phyloP scores from a whole-genome alignment of 2,113 vertebrate species.

The Polypterus senegalus region DNA sequence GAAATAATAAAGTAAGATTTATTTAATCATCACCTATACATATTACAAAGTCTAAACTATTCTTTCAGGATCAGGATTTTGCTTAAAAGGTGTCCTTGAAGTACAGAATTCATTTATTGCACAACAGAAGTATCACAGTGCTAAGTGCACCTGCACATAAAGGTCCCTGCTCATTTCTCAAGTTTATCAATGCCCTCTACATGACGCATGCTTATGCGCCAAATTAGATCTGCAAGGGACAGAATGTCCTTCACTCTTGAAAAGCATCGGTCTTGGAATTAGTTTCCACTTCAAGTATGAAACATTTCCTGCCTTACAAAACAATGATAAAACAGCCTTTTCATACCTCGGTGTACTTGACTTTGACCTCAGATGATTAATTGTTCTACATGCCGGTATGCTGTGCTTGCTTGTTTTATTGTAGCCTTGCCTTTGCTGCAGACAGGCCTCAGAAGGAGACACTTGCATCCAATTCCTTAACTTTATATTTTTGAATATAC shows the following conservation, averaged over 20 bases:
- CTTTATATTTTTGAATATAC: too few relatives aligned
- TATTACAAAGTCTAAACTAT: conserved; percentile 7
- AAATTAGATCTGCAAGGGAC: too few relatives aligned
- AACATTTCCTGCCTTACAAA: conserved; percentile 34
- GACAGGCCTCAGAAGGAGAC: conserved; percentile 30
- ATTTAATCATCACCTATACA: too few relatives aligned
- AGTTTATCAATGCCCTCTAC: not conserved
- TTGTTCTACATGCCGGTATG: conserved; percentile 33
- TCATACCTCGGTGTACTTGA: conserved; percentile 36
- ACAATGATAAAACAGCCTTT: conserved; percentile 25
- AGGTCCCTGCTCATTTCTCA: too few relatives aligned
- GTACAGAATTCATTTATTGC: too few relatives aligned
- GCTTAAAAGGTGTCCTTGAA: not conserved
- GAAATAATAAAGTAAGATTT: not conserved
- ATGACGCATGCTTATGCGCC: not conserved
- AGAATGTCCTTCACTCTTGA: too few relatives aligned
- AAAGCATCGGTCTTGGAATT: not conserved
- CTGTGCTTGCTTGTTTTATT: conserved; percentile 48
- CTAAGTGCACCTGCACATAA: too few relatives aligned
- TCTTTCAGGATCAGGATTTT: conserved; percentile 5
- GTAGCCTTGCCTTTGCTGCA: conserved; percentile 50
- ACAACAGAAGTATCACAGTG: too few relatives aligned
- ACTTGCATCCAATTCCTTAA: too few relatives aligned
- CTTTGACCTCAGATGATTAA: conserved; percentile 52
- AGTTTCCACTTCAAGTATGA: conserved; percentile 19